A percentile compares a stretch with the other conserved stretches of the same genome.
phyloP scores from a whole-genome alignment of 2,113 vertebrate species.

The Phyllostomus hastatus region DNA sequence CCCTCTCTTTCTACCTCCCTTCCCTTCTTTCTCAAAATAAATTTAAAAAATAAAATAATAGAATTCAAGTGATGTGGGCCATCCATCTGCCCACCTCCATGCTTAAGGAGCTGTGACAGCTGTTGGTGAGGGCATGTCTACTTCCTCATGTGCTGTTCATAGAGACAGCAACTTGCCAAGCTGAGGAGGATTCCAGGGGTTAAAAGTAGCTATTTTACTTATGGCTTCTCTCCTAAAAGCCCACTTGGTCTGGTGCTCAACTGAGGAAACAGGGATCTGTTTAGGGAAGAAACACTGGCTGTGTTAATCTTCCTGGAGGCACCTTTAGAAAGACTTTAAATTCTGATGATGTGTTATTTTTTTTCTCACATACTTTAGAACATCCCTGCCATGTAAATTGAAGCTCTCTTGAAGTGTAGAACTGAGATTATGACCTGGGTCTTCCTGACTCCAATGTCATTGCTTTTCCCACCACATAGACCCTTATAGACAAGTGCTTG shows the following conservation, averaged over 20 bases:
- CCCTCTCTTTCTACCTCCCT: too few species aligned
- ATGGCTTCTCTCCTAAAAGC: background rate
- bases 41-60: background rate
- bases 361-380: background rate
- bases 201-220: background rate
- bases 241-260: background rate
- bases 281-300: background rate
- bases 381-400: background rate
- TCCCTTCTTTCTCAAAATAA: too few species aligned
- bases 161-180: background rate
- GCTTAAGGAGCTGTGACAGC: background rate
- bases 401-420: background rate
- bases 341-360: background rate
- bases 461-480: background rate
- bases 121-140: background rate
- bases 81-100: background rate
- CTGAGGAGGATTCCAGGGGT: background rate
- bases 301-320: background rate
- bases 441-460: conserved; percentile 30
- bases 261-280: background rate
- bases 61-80: background rate
- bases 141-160: background rate
- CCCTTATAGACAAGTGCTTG: background rate
- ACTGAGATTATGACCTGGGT: conserved; percentile 1
- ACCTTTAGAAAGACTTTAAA: background rate